Evolutionary conservation across 2,888 invertebrate species (phyloP).

Genomic region (Xestobium rufovillosum): DNA sequence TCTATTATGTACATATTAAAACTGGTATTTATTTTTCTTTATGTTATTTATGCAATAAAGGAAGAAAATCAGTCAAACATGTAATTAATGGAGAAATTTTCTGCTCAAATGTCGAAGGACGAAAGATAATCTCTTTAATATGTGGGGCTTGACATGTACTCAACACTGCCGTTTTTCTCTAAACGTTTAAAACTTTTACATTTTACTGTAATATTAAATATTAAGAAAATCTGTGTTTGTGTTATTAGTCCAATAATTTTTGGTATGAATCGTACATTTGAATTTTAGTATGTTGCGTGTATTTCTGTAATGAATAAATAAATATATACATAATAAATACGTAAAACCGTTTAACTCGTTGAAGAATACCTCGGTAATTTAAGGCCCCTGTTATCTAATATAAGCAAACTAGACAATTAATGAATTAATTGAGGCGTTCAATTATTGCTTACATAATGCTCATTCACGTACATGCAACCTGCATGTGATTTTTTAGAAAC

Average conservation of each 20-base stretch:
- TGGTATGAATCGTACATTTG: constrained; percentile 25
- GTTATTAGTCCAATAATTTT: constrained; percentile 20
- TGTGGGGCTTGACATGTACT: constrained; percentile 37
- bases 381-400: too few relatives aligned
- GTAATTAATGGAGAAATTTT: constrained; percentile 20
- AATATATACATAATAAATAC: too few relatives aligned
- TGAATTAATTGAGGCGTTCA: too few relatives aligned
- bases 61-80: neutral
- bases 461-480: too few relatives aligned
- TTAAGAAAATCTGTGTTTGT: constrained; percentile 14
- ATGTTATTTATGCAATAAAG: constrained; percentile 8
- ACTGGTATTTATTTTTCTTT: constrained; percentile 22
- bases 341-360: too few relatives aligned
- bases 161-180: constrained; percentile 40
- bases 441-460: too few relatives aligned
- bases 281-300: constrained; percentile 28
- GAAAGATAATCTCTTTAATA: constrained; percentile 28
- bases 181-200: constrained; percentile 28
- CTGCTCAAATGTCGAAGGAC: constrained; percentile 34
- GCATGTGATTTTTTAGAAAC: too few relatives aligned
- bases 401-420: too few relatives aligned
- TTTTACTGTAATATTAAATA: constrained; percentile 11
- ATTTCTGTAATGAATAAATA: constrained; percentile 24
- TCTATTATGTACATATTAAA: constrained; percentile 27
- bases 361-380: too few relatives aligned